Base-by-base conservation (phyloP, 2,113 vertebrate species). In the Numenius arquata region DNA sequence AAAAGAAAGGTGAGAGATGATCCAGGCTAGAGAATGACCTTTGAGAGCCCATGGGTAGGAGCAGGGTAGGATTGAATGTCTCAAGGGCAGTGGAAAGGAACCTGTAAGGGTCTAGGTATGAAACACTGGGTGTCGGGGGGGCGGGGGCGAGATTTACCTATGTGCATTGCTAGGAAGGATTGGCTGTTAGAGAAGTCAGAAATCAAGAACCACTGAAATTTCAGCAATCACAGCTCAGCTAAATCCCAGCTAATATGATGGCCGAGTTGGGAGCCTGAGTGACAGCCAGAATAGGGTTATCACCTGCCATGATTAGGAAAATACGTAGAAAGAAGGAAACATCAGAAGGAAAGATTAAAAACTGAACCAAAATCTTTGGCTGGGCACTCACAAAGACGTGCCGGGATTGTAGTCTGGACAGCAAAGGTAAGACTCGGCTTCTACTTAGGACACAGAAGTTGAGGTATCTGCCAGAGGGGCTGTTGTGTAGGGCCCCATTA, bases 31-130 rank as follows among this genome's bases (percentile, higher is more conserved):
- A 88, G 23, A 82, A 61, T 17, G 12, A 71, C 17, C 9, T 73
- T 48, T 55, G 22, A 7, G 53, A 20, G 40, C 12, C 40, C 0
- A 0, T 48, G 36, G 34, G 16, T 34, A 70, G 23, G 27, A 91
- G 27, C 32, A 53, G 62, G 32, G 16, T 41, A 61, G 36, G 55
- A 71, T 0, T 77, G 27, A n/a, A 43, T 72, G 87, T 95, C 84
- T 92, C 65, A 59, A 27, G 38, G 13, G 20, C 32, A 41, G 45
- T 0, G 0, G 36, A 79, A 62, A 74, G 40, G 89, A 79, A 58
- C 8, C 7, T 56, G 25, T 19, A 62, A 48, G 65, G 50, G 53
- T 52, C 21, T 27, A 12, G 32, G 22, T 25, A 12, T 56, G 58
- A 59, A 88, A 62, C 11, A 19, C 8, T 17, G 6, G 7, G 29